Conservation (phyloP, 53 echinoderm and acorn worm genomes). For the Luidia sarsii region DNA sequence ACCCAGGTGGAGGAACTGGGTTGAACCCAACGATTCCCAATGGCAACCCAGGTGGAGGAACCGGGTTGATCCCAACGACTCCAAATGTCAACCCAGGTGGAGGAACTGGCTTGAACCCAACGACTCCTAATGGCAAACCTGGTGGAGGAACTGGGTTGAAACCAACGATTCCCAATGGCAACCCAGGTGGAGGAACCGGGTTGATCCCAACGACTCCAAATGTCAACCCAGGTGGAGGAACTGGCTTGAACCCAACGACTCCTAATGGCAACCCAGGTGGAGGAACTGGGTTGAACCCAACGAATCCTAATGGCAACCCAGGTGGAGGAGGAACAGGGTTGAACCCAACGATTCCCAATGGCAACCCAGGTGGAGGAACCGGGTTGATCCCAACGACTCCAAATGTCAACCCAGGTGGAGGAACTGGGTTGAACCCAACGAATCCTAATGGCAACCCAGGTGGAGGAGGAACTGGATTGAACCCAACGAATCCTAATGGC, state of each 20-base stretch:
- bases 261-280: conserved; percentile 14
- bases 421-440: neutral
- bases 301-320: conserved; percentile 15
- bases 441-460: conserved; percentile 17
- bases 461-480: neutral
- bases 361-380: neutral
- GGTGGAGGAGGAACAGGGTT: neutral
- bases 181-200: conserved; percentile 1
- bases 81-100: conserved; percentile 20
- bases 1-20: conserved; percentile 3
- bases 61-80: neutral
- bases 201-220: neutral
- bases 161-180: neutral
- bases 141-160: neutral
- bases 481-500: neutral
- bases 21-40: too few species aligned
- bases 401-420: conserved; percentile 9
- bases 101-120: neutral
- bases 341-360: neutral
- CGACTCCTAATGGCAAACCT: neutral
- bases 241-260: neutral
- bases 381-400: neutral
- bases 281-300: neutral
- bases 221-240: neutral
- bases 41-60: neutral